A percentile compares a stretch with the other conserved stretches of the same genome.
Conservation (phyloP, 2,113 vertebrate genomes). For the Perca fluviatilis region DNA sequence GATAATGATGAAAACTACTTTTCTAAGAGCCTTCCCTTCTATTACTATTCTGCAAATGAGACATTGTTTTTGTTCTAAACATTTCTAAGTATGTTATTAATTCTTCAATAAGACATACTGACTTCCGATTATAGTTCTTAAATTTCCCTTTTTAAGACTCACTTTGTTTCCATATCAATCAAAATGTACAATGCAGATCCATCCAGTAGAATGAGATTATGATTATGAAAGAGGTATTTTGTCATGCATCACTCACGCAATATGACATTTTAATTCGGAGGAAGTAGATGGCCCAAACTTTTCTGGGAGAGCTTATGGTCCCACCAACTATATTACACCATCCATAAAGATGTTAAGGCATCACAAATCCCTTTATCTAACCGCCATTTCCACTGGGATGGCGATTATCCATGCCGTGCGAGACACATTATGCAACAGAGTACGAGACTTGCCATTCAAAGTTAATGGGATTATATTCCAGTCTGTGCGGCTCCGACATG, state of each 20-base stretch:
- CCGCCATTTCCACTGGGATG: slow-evolving; percentile 60
- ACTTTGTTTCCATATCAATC: slow-evolving; percentile 1
- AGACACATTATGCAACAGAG: slow-evolving; percentile 76
- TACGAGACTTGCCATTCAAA: slow-evolving; percentile 77
- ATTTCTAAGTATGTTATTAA: slow-evolving; percentile 6
- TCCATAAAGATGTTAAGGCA: slow-evolving; percentile 73
- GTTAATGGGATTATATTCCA: slow-evolving; percentile 79
- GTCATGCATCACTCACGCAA: slow-evolving; percentile 20
- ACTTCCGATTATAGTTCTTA: not conserved
- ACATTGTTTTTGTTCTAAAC: not conserved
- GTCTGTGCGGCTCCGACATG: slow-evolving; percentile 59
- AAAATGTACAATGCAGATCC: not conserved
- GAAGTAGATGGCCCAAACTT: not conserved
- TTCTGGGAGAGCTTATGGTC: slow-evolving; percentile 31
- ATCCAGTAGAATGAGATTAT: slow-evolving; percentile 3
- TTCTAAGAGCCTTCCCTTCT: not conserved
- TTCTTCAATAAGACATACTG: not conserved
- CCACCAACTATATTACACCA: slow-evolving; percentile 45
- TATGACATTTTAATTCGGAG: slow-evolving; percentile 34
- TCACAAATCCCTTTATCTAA: slow-evolving; percentile 71
- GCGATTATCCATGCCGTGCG: slow-evolving; percentile 68
- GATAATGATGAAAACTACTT: not conserved
- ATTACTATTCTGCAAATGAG: not conserved
- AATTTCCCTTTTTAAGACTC: not conserved
- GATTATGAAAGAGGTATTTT: not conserved